Base-by-base conservation (phyloP, 1,140 invertebrate species). In the Drosophila equinoxialis region DNA sequence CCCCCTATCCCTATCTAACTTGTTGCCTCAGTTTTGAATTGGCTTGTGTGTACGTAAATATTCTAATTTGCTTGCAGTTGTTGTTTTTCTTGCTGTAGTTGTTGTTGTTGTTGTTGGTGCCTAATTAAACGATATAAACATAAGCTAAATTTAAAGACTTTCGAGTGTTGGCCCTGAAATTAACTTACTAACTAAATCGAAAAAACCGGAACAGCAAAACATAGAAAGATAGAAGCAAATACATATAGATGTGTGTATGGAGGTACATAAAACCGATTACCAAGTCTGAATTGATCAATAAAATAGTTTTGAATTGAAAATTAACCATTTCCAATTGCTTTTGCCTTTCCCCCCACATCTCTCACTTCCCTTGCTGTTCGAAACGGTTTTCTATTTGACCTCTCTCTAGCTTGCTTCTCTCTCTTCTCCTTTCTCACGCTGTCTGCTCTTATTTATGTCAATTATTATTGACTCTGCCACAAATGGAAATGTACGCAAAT, bases 51-150 rank as follows among this genome's bases (percentile, higher is more conserved):
- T 87, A 87, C 69, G 82, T 86, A 82, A 86, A 87, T 86, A 86
- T 86, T 87, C 45, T 87, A 74, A 83, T 87, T 87, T 83, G 79
- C 79, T 83, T 86, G 76, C 83, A 86, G 83, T 87, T 71, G 73
- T 30, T 77, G 74, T 59, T 59, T 30, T 30, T 30, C 30, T 30
- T 30, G 30, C 30, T 30, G 23, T 26, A 3, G 23, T 26, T 26
- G 30, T 30, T 17, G 23, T 26, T 26, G 23, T 26, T 26, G 30
- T 30, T 71, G 74, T 5, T 58, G 57, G 45, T 86, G 76, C 83
- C 82, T 86, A 87, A 86, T 86, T 87, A 87, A 86, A 87, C 79
- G 83, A 79, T 79, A 86, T 86, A 86, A 86, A 86, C 82, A 86
- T 86, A 45, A 74, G 76, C 82, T 87, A 87, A 86, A 79, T 79